Percentiles rank a stretch among this genome's conserved stretches.
Evolutionary conservation across 1,140 invertebrate species (phyloP).

Genomic region (Bombus sibiricus): DNA sequence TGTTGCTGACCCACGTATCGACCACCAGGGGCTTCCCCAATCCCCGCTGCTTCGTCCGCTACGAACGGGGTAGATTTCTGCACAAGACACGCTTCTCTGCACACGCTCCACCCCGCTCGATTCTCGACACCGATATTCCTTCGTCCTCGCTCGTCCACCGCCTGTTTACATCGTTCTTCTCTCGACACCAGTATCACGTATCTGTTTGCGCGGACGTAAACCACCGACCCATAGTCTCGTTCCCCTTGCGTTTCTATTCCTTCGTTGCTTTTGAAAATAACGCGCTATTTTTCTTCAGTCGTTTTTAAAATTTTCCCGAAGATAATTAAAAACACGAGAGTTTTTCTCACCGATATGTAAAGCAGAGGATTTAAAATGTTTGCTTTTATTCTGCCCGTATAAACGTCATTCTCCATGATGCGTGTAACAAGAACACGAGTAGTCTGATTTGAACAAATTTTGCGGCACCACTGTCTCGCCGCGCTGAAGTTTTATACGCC

Average conservation of each 20-base stretch:
- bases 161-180: slow-evolving; percentile 62
- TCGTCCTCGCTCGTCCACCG: slow-evolving; percentile 43
- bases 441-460: slow-evolving; percentile 32
- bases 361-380: not conserved
- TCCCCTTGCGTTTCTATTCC: not conserved
- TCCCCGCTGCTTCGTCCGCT: slow-evolving; percentile 23
- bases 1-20: slow-evolving; percentile 76
- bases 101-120: slow-evolving; percentile 36
- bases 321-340: not conserved
- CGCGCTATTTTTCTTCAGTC: not conserved
- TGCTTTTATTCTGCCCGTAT: not conserved
- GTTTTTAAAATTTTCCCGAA: not conserved
- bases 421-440: not conserved
- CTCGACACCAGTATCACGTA: slow-evolving; percentile 29
- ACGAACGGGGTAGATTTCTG: slow-evolving; percentile 42
- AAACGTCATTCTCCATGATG: not conserved
- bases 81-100: slow-evolving; percentile 54
- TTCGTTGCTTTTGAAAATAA: slow-evolving; percentile 2
- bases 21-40: slow-evolving; percentile 61
- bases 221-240: slow-evolving; percentile 17
- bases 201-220: slow-evolving; percentile 44
- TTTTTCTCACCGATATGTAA: not conserved
- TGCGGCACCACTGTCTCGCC: not conserved
- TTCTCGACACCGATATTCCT: slow-evolving; percentile 48
- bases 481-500: not conserved